Conservation (phyloP, 2,797 vertebrate genomes). For the Okamejei kenojei region DNA sequence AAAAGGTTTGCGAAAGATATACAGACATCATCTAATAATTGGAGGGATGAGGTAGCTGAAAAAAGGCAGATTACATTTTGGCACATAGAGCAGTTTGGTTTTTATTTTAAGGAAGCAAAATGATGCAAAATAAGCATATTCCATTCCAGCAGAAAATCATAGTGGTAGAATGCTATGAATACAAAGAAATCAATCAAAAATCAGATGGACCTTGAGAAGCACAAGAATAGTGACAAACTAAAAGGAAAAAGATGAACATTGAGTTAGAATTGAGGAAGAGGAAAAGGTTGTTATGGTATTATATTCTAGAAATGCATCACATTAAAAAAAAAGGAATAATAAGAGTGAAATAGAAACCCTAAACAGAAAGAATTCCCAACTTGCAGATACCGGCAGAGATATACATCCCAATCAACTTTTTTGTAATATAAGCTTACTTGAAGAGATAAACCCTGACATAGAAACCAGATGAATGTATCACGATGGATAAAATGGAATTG, state of each 20-base stretch:
- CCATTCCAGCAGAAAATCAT: background rate
- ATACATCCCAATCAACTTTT: background rate
- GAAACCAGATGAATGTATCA: background rate
- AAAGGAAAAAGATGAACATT: background rate
- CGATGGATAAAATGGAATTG: background rate
- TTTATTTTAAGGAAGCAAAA: background rate
- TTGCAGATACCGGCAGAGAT: background rate
- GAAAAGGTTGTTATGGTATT: background rate
- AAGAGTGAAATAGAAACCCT: background rate
- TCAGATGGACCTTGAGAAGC: background rate
- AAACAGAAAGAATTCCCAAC: background rate
- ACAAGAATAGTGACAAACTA: background rate
- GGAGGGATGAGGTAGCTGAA: background rate
- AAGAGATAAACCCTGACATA: background rate
- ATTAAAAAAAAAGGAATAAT: background rate
- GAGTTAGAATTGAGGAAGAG: background rate
- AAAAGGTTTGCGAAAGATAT: background rate
- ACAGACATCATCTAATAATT: background rate
- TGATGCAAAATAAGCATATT: background rate
- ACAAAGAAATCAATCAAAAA: background rate
- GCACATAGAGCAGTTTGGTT: background rate
- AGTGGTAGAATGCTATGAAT: background rate
- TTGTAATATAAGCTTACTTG: background rate
- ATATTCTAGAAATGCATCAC: background rate
- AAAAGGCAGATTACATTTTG: background rate